These are phyloP conservation scores for Galerucella nymphaeae DNA, from an alignment of 2,888 invertebrate species.

Conservation along the genomic window DNA sequence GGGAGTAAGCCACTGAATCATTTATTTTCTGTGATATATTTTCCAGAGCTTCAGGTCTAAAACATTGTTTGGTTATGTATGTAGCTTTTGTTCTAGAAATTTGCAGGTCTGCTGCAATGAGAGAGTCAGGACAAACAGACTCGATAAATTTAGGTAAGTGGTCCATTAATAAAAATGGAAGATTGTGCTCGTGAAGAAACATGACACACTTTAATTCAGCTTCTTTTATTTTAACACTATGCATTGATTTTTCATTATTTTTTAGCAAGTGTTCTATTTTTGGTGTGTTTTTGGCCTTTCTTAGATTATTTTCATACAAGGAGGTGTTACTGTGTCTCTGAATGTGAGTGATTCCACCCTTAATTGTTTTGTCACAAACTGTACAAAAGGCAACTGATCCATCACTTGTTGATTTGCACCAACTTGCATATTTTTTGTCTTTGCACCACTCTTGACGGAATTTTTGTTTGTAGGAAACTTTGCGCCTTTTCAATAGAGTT, in stretches of 20 bases:
- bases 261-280: slow-evolving; percentile 11
- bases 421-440: too few relatives aligned
- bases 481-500: too few relatives aligned
- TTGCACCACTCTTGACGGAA: too few relatives aligned
- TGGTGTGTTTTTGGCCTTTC: slow-evolving; percentile 7
- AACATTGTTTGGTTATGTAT: slow-evolving; percentile 37
- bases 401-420: too few relatives aligned
- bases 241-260: not conserved
- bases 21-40: slow-evolving; percentile 30
- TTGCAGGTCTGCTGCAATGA: slow-evolving; percentile 43
- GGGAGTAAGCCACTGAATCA: slow-evolving; percentile 38
- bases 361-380: slow-evolving; percentile 17
- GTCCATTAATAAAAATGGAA: slow-evolving; percentile 46
- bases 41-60: slow-evolving; percentile 32
- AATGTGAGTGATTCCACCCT: slow-evolving; percentile 24
- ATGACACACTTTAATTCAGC: slow-evolving; percentile 41
- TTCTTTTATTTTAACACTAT: slow-evolving; percentile 12
- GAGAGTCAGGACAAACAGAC: slow-evolving; percentile 42
- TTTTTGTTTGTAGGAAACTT: too few relatives aligned
- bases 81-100: slow-evolving; percentile 41
- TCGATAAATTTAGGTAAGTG: slow-evolving; percentile 38
- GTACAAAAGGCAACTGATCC: slow-evolving; percentile 3
- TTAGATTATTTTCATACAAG: slow-evolving; percentile 17
- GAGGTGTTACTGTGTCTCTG: slow-evolving; percentile 11
- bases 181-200: slow-evolving; percentile 47